These are phyloP conservation scores for Danionella cerebrum DNA, from an alignment of 2,113 vertebrate genomes.

Conservation along the genomic window DNA sequence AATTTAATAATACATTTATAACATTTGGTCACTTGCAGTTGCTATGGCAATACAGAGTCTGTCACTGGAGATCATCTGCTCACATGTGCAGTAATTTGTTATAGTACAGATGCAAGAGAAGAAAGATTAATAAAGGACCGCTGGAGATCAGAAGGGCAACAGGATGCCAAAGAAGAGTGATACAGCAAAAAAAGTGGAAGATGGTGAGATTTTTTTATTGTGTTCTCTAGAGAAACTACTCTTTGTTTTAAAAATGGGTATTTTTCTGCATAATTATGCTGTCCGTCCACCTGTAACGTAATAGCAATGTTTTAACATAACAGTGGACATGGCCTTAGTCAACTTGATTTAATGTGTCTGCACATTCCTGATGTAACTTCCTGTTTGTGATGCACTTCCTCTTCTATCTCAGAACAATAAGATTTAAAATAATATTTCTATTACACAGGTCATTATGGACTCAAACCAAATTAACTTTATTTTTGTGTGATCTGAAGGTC, in stretches of 20 bases:
- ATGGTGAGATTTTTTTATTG: conserved; percentile 74
- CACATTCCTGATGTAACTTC: too few relatives aligned
- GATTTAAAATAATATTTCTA: too few relatives aligned
- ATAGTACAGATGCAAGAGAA: not conserved
- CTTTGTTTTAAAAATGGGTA: too few relatives aligned
- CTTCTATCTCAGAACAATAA: too few relatives aligned
- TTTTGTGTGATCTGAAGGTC: too few relatives aligned
- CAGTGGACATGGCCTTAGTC: too few relatives aligned
- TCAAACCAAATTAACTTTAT: too few relatives aligned
- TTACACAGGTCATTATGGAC: too few relatives aligned
- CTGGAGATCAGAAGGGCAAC: not conserved
- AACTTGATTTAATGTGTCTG: too few relatives aligned
- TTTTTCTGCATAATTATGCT: not conserved
- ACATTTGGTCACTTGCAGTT: conserved; percentile 31
- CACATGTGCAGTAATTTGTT: conserved; percentile 18
- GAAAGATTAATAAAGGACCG: conserved; percentile 6
- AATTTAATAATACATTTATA: not conserved
- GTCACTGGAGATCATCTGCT: conserved; percentile 30
- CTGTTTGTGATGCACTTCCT: too few relatives aligned
- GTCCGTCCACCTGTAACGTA: too few relatives aligned
- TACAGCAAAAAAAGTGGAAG: conserved; percentile 58
- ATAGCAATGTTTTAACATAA: too few relatives aligned
- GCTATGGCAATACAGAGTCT: conserved; percentile 40
- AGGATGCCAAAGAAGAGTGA: conserved; percentile 76
- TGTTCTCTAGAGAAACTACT: not conserved